These are phyloP conservation scores for Oscheius sp. DNA, from an alignment of 2,888 invertebrate genomes.

Conservation along the genomic window DNA sequence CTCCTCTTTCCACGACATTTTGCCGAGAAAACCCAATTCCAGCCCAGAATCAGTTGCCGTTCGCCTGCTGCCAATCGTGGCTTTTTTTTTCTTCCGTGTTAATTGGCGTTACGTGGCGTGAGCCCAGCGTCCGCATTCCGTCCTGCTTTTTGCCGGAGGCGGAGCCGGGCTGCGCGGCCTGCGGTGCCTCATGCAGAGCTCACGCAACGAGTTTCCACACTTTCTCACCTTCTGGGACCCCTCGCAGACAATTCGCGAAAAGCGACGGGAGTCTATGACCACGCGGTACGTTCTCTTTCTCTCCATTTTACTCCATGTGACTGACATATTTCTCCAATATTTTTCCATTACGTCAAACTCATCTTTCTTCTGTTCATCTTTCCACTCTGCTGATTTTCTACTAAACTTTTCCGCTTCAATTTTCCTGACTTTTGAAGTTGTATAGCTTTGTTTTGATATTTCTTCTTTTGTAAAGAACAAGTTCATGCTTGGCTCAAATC, in stretches of 20 bases:
- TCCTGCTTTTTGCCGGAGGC: not conserved
- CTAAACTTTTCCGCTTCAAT: too few species aligned
- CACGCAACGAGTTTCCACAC: conserved; percentile 16
- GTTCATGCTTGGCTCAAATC: too few species aligned
- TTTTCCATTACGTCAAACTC: not conserved
- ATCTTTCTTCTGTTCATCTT: too few species aligned
- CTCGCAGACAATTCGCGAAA: conserved; percentile 27
- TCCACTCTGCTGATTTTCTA: too few species aligned
- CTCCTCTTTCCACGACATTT: too few species aligned
- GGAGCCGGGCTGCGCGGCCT: conserved; percentile 4
- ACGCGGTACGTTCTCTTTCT: conserved; percentile 6
- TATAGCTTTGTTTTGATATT: too few species aligned
- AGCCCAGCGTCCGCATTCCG: conserved; percentile 32
- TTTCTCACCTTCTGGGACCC: conserved; percentile 21
- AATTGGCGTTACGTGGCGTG: conserved; percentile 19
- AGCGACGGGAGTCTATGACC: conserved; percentile 24
- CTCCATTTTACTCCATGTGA: not conserved
- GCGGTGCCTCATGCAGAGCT: conserved; percentile 14
- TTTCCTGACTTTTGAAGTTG: too few species aligned
- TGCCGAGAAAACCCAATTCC: too few species aligned
- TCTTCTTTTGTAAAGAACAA: too few species aligned
- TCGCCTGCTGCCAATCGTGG: too few species aligned
- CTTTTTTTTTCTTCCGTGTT: conserved; percentile 9
- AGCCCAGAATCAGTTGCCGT: too few species aligned
- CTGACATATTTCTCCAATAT: not conserved